phyloP scores from a whole-genome alignment of 1,140 invertebrate genomes.

The Stenopsyche tienmushanensis region DNA sequence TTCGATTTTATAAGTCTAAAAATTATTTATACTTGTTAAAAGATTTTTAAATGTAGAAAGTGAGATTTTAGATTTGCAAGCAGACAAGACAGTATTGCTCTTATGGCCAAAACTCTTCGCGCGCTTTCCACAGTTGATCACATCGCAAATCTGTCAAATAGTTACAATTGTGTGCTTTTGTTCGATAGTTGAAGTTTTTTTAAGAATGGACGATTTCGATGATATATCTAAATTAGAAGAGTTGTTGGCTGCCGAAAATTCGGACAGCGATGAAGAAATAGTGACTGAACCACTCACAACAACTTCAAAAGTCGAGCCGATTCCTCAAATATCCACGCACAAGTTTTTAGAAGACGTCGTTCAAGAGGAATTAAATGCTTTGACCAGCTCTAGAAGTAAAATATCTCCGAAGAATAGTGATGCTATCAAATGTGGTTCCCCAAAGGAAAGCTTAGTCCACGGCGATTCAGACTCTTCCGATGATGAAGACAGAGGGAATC shows the following conservation, averaged over 20 bases:
- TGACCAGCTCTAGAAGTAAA: conserved; percentile 8
- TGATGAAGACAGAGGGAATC: conserved; percentile 75
- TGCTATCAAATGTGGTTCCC: no score
- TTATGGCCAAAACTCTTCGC: no score
- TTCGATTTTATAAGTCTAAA: no score
- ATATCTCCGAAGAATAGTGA: neutral
- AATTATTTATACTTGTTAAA: no score
- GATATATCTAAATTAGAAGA: conserved; percentile 53
- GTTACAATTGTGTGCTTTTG: no score
- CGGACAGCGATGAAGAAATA: conserved; percentile 39
- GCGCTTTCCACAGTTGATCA: no score
- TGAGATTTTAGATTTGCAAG: no score
- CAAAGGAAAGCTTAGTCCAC: conserved; percentile 53
- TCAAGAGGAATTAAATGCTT: conserved; percentile 11
- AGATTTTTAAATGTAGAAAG: no score
- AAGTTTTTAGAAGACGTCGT: conserved; percentile 29
- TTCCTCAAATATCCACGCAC: neutral
- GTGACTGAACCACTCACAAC: neutral
- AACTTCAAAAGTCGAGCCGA: neutral
- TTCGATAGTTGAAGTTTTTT: no score
- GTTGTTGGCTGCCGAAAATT: conserved; percentile 49
- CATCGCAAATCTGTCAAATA: no score
- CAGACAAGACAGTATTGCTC: no score
- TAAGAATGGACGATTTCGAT: no score
- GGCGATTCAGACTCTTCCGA: conserved; percentile 75